Conservation (phyloP, 92 coral and sea anemone species). For the Porites evermanni region DNA sequence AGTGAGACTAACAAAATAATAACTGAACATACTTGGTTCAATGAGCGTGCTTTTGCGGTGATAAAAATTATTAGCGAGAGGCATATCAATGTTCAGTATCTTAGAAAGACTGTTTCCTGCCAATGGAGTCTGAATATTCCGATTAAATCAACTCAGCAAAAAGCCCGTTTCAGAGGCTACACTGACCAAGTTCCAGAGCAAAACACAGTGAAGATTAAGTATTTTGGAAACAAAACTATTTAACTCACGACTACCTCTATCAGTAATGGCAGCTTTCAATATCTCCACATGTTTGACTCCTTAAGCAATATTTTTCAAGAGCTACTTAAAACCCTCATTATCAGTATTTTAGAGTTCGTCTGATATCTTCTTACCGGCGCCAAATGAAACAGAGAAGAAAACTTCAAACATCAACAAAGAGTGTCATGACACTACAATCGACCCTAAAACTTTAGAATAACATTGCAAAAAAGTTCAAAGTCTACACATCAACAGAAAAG, state of each 20-base stretch:
- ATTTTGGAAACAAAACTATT: slow-evolving; percentile 48
- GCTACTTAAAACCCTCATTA: slow-evolving; percentile 24
- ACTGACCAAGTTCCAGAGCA: not conserved
- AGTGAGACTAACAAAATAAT: not conserved
- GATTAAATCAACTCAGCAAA: not conserved
- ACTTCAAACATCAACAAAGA: not conserved
- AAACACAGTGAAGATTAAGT: slow-evolving; percentile 20
- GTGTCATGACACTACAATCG: not conserved
- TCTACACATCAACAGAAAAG: not conserved
- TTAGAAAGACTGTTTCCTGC: not conserved
- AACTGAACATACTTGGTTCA: slow-evolving; percentile 5
- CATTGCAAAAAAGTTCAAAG: not conserved
- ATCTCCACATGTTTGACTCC: slow-evolving; percentile 29
- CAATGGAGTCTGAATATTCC: not conserved
- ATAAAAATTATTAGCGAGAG: not conserved
- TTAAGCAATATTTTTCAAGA: slow-evolving; percentile 32
- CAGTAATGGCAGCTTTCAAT: slow-evolving; percentile 42
- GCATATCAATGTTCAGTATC: not conserved
- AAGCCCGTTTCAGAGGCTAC: not conserved
- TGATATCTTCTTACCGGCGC: slow-evolving; percentile 42
- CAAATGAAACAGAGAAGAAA: slow-evolving; percentile 16
- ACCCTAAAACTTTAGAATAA: not conserved
- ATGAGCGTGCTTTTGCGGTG: slow-evolving; percentile 7
- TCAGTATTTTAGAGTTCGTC: slow-evolving; percentile 32
- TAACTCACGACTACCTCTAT: slow-evolving; percentile 37